Base-by-base conservation (phyloP, 1,140 invertebrate species). In the Dinoponera quadriceps region DNA sequence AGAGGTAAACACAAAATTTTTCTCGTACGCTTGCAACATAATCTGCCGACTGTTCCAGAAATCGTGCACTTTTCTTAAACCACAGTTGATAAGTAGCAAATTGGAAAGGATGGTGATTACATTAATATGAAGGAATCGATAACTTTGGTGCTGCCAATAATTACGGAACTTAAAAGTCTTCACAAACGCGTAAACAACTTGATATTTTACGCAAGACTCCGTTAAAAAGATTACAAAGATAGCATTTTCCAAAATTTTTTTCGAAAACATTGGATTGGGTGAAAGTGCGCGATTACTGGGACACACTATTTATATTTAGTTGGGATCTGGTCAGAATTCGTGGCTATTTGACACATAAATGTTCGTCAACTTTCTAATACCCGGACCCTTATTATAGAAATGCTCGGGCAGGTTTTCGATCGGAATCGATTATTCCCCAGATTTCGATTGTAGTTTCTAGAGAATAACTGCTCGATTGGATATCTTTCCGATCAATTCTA, bases 311-410 rank as follows among this genome's bases (percentile, higher is more conserved):
- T 20, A 44, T 11, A 27, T 20, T 7, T 13, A 2, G 11, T 65
- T 3, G 55, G 27, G 14, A 25, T 55, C 29, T 3, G 3, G 0
- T 74, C 18, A 48, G 27, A 38, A 14, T 63, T 75, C 22, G 57
- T 69, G 7, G 0, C 38, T 78, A 48, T 68, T 78, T 80, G 20
- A 69, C 63, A 78, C 49, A 57, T 44, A 57, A 68, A 69, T 18
- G 49, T 78, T 63, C 18, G 44, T 69, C 63, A 27, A 1, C 7
- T 29, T 57, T 80, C 20, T 63, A 75, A 63, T n/a, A n/a, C n/a
- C n/a, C n/a, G n/a, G n/a, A n/a, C n/a, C n/a, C n/a, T n/a, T n/a
- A n/a, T n/a, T n/a, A n/a, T n/a, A n/a, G n/a, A n/a, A n/a, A n/a
- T n/a, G n/a, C n/a, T n/a, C n/a, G n/a, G n/a, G n/a, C n/a, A n/a